A percentile compares a stretch with the other conserved stretches of the same genome.
Conservation (phyloP, 1,140 invertebrate species). For the Drosophila albomicans region DNA sequence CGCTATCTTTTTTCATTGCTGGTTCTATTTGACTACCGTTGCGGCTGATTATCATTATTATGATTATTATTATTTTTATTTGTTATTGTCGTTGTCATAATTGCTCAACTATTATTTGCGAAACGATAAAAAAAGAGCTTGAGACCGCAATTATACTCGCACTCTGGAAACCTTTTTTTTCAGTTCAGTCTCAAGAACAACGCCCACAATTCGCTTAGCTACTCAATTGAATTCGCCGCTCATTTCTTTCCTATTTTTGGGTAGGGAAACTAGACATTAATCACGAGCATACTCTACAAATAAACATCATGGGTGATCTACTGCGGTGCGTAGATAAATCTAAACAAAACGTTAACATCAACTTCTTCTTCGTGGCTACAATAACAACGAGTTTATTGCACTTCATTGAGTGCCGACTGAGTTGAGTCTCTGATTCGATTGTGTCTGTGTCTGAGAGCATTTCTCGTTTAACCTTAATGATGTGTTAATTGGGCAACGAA, state of each 20-base stretch:
- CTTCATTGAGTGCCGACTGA: slow-evolving; percentile 38
- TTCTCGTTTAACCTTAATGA: slow-evolving; percentile 73
- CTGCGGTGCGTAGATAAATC: slow-evolving; percentile 25
- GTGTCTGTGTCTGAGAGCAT: slow-evolving; percentile 27
- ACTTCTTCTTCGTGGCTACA: slow-evolving; percentile 63
- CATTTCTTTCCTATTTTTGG: not conserved
- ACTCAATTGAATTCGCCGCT: not conserved
- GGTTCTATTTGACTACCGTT: slow-evolving; percentile 74
- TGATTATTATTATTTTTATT: slow-evolving; percentile 64
- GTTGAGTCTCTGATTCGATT: not conserved
- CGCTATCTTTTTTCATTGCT: slow-evolving; percentile 36
- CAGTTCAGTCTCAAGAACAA: not conserved
- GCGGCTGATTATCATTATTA: slow-evolving; percentile 60
- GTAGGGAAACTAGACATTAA: slow-evolving; percentile 14
- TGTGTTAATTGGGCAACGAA: slow-evolving; percentile 74
- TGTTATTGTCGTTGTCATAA: slow-evolving; percentile 69
- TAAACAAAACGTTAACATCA: slow-evolving; percentile 71
- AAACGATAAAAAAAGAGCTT: slow-evolving; percentile 9
- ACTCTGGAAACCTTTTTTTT: not conserved
- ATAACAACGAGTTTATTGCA: slow-evolving; percentile 81
- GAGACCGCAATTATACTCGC: slow-evolving; percentile 16
- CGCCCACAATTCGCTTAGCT: not conserved
- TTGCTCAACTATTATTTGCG: slow-evolving; percentile 57
- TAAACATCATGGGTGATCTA: slow-evolving; percentile 66
- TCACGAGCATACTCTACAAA: slow-evolving; percentile 51